These are phyloP conservation scores for Oophaga pumilio DNA, from an alignment of 2,113 vertebrate genomes.

Conservation along the genomic window DNA sequence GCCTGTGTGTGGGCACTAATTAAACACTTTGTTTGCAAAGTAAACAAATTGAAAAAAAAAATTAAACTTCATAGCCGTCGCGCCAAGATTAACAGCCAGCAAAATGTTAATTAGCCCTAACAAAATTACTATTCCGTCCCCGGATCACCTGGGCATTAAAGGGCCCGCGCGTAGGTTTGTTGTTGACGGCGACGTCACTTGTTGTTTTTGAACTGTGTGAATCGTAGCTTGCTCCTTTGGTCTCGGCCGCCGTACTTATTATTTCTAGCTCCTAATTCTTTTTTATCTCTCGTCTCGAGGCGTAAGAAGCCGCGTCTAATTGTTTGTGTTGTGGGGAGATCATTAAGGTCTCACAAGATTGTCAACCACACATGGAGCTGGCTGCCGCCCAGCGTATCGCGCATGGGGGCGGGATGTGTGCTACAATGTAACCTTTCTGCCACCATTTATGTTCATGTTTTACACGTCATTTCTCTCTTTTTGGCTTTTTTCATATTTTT, in stretches of 20 bases:
- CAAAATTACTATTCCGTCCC: constrained; percentile 19
- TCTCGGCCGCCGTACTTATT: not conserved
- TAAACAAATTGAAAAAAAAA: constrained; percentile 46
- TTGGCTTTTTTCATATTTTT: not conserved
- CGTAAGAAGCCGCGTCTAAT: constrained; percentile 21
- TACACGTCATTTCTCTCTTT: not conserved
- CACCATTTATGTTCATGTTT: not conserved
- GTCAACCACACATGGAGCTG: constrained; percentile 28
- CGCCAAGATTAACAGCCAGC: constrained; percentile 25
- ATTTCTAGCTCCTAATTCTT: not conserved
- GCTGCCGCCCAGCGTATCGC: constrained; percentile 25
- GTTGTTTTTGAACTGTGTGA: constrained; percentile 18
- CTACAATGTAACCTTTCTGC: constrained; percentile 33
- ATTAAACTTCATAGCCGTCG: not conserved
- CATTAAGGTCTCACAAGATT: constrained; percentile 19
- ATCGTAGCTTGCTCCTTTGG: not conserved
- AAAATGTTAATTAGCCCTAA: constrained; percentile 27
- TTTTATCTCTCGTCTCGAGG: constrained; percentile 22
- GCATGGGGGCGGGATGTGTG: not conserved
- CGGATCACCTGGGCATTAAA: constrained; percentile 22
- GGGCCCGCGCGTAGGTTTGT: not conserved
- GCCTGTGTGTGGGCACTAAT: constrained; percentile 21
- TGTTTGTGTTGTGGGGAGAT: constrained; percentile 47
- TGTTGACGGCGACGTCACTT: constrained; percentile 15
- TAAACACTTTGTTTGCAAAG: constrained; percentile 33